phyloP scores from a whole-genome alignment of 2,888 invertebrate genomes.

The Macaria notata region DNA sequence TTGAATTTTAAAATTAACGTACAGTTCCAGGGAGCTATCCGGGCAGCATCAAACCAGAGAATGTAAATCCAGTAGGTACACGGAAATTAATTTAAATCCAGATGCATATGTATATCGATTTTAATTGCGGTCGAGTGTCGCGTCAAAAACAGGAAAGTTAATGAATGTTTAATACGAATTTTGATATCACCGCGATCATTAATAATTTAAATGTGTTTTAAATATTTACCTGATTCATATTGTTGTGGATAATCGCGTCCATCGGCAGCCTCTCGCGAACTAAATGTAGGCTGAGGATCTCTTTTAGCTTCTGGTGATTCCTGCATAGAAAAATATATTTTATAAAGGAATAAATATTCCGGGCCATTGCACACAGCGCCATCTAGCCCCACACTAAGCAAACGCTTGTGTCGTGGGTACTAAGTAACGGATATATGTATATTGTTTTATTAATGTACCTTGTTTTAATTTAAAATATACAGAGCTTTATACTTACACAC shows the following conservation, averaged over 20 bases:
- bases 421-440: no score
- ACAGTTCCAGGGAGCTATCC: constrained; percentile 73
- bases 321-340: constrained; percentile 43
- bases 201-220: neutral
- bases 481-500: no score
- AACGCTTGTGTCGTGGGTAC: no score
- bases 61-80: constrained; percentile 48
- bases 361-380: no score
- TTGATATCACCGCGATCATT: constrained; percentile 12
- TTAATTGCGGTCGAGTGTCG: constrained; percentile 26
- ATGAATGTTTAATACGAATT: constrained; percentile 33
- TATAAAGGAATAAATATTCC: no score
- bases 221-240: constrained; percentile 84
- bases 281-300: constrained; percentile 91
- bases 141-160: constrained; percentile 28
- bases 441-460: no score
- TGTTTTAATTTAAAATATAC: no score
- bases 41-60: constrained; percentile 60
- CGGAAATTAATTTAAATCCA: constrained; percentile 46
- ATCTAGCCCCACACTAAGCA: no score
- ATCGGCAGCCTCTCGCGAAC: constrained; percentile 89
- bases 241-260: constrained; percentile 88
- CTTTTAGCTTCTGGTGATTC: constrained; percentile 87
- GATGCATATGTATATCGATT: constrained; percentile 26
- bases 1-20: constrained; percentile 57